Conservation (phyloP, 2,888 invertebrate species). For the Cistogaster globosa region DNA sequence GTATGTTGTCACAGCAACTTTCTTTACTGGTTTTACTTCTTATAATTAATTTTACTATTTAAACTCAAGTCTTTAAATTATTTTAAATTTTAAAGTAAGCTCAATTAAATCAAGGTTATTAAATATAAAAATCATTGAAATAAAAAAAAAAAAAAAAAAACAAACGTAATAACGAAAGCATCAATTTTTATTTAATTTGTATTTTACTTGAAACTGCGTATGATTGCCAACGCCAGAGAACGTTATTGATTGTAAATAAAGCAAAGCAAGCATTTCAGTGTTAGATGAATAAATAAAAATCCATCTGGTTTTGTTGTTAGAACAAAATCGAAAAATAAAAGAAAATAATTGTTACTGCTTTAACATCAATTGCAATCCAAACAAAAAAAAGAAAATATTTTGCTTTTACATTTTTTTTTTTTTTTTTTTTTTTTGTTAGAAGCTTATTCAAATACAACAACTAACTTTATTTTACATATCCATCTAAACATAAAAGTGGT, state of each 20-base stretch:
- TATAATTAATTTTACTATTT: no score
- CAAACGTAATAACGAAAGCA: neutral
- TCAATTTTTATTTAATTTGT: constrained; percentile 38
- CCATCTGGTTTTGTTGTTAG: constrained; percentile 54
- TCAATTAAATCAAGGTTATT: no score
- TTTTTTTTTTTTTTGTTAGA: constrained; percentile 18
- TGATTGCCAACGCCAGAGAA: constrained; percentile 61
- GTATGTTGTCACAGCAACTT: no score
- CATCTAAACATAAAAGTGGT: neutral
- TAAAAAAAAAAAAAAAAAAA: constrained; percentile 17
- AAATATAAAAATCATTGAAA: constrained; percentile 29
- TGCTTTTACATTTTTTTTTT: constrained; percentile 1
- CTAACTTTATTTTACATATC: no score
- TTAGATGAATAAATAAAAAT: constrained; percentile 59
- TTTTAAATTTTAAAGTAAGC: no score
- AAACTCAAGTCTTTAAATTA: no score
- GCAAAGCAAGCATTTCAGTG: constrained; percentile 36
- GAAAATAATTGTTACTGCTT: constrained; percentile 50
- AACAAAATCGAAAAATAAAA: constrained; percentile 33
- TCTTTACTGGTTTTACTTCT: no score
- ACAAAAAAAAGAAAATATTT: constrained; percentile 32
- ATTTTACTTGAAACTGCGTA: constrained; percentile 39
- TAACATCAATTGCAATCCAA: constrained; percentile 46
- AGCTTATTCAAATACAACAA: constrained; percentile 13
- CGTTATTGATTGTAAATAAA: constrained; percentile 46